phyloP scores from a whole-genome alignment of 2,888 invertebrate genomes.

The Dryocosmus kuriphilus region DNA sequence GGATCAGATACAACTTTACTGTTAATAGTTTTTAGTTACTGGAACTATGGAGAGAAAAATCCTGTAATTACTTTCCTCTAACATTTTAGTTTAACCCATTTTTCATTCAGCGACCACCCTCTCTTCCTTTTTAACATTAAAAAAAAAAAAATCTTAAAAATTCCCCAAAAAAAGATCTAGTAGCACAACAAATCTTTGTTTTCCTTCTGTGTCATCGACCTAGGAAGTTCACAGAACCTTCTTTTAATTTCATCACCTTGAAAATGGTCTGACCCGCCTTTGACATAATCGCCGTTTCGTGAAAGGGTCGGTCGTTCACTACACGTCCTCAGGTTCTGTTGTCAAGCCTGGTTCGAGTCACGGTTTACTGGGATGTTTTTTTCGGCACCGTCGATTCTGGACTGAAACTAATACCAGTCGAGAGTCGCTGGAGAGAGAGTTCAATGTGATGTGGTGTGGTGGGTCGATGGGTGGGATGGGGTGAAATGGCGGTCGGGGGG shows the following conservation, averaged over 20 bases:
- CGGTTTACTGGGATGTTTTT: constrained; percentile 26
- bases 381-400: constrained; percentile 36
- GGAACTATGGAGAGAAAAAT: too few relatives aligned
- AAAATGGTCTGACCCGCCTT: constrained; percentile 30
- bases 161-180: constrained; percentile 40
- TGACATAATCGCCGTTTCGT: constrained; percentile 34
- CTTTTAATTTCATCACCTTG: constrained; percentile 34
- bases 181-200: not conserved
- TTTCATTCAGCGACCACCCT: too few relatives aligned
- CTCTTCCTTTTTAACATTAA: too few relatives aligned
- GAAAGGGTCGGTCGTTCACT: constrained; percentile 36
- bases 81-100: too few relatives aligned
- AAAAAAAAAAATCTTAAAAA: too few relatives aligned
- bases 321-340: constrained; percentile 15
- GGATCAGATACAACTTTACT: too few relatives aligned
- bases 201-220: constrained; percentile 21
- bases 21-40: too few relatives aligned
- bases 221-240: constrained; percentile 20
- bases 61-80: too few relatives aligned
- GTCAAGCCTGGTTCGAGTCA: constrained; percentile 27
- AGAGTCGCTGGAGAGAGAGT: constrained; percentile 26
- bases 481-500: not conserved
- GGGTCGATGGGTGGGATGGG: not conserved
- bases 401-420: constrained; percentile 29
- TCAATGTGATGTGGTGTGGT: constrained; percentile 27